Conservation (phyloP, 2,113 vertebrate genomes). For the Naja naja region DNA sequence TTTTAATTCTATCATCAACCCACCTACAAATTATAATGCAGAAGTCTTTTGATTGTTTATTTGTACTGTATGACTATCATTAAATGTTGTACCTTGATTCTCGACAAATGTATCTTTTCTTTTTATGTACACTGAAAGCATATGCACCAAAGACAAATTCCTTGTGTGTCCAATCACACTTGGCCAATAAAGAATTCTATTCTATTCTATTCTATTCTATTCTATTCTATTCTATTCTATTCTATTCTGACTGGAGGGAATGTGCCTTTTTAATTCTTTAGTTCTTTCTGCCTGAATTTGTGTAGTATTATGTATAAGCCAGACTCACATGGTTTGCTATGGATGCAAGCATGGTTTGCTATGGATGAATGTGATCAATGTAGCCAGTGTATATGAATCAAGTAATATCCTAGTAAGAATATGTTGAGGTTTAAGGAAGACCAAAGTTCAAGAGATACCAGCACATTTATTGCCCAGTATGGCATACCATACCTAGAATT, state of each 20-base stretch:
- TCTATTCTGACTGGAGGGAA: background rate
- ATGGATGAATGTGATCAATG: background rate
- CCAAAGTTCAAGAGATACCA: slow-evolving; percentile 53
- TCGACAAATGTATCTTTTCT: no score
- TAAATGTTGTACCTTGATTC: no score
- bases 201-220: no score
- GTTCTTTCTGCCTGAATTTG: background rate
- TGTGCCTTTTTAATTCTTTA: background rate
- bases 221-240: no score
- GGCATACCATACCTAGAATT: slow-evolving; percentile 20
- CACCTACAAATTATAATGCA: background rate
- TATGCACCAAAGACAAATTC: no score
- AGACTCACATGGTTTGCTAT: background rate
- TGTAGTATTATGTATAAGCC: background rate
- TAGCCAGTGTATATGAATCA: background rate
- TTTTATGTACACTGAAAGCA: no score
- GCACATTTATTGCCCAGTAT: slow-evolving; percentile 70
- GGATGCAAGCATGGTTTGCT: background rate
- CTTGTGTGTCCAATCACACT: no score
- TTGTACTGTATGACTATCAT: no score
- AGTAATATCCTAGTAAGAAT: background rate
- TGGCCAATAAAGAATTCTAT: no score
- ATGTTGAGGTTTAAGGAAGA: slow-evolving; percentile 22
- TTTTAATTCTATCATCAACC: background rate
- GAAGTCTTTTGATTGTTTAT: background rate